These are phyloP conservation scores for Zoanthus sociatus DNA, from an alignment of 92 coral and sea anemone species.

Conservation along the genomic window DNA sequence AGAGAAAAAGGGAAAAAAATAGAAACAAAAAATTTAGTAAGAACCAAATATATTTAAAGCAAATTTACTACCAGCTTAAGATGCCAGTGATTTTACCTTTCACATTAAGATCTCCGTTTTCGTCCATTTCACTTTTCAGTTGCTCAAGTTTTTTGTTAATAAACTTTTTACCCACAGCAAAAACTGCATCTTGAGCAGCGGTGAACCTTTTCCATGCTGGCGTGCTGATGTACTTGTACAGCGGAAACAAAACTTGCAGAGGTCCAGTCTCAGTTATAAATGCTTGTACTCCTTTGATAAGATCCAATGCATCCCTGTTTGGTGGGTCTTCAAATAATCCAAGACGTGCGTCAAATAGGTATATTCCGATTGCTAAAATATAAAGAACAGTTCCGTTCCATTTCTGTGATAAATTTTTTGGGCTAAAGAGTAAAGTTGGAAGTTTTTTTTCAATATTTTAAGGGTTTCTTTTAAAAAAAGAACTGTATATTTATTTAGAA, in stretches of 20 bases:
- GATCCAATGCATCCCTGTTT: constrained; percentile 11
- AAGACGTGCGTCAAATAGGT: constrained; percentile 21
- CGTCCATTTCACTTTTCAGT: constrained; percentile 3
- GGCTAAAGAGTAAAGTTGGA: too few relatives aligned
- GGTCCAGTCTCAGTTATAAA: constrained; percentile 35
- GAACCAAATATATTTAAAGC: too few relatives aligned
- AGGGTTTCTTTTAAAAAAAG: too few relatives aligned
- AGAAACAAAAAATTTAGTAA: too few relatives aligned
- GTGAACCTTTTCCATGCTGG: constrained; percentile 36
- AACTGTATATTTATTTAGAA: too few relatives aligned
- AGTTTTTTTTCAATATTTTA: too few relatives aligned
- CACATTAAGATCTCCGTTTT: constrained; percentile 12
- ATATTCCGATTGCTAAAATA: constrained; percentile 27
- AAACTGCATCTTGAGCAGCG: constrained; percentile 21
- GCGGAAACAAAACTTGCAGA: neutral
- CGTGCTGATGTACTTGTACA: constrained; percentile 30
- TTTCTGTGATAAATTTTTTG: neutral
- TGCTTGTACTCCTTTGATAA: constrained; percentile 23
- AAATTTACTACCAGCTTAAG: too few relatives aligned
- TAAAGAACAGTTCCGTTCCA: neutral
- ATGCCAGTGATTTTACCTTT: neutral
- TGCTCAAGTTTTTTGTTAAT: constrained; percentile 4
- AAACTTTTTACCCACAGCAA: constrained; percentile 3
- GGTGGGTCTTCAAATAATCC: constrained; percentile 39
- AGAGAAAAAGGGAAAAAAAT: too few relatives aligned